A percentile compares a stretch with the other conserved stretches of the same genome.
These are phyloP conservation scores for Eupristina koningsbergeri DNA, from an alignment of 1,140 invertebrate genomes.

Conservation along the genomic window DNA sequence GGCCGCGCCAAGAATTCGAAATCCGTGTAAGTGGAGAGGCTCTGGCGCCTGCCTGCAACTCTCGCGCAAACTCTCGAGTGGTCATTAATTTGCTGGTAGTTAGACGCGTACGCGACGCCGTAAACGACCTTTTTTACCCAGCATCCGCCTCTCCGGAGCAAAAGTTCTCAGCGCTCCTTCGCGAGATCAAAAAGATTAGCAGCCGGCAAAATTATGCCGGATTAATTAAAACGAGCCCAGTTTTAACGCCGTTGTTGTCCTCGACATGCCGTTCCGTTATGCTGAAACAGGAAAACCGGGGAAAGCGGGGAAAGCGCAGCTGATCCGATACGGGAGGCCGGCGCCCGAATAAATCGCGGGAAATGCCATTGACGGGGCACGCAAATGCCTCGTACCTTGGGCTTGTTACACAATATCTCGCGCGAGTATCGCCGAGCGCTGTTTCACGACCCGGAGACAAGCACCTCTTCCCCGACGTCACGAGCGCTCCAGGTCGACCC, in stretches of 20 bases:
- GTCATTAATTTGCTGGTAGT: constrained; percentile 37
- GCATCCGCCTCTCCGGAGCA: too few relatives aligned
- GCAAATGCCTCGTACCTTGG: background rate
- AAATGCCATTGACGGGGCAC: background rate
- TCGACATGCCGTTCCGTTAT: background rate
- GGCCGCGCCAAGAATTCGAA: constrained; percentile 5
- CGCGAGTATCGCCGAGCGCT: constrained; percentile 37
- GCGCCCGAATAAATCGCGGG: background rate
- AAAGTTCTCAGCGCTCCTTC: background rate
- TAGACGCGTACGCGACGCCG: constrained; percentile 23
- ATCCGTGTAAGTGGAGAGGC: constrained; percentile 11
- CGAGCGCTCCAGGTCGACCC: too few relatives aligned
- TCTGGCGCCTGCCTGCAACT: background rate
- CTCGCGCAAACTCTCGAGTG: constrained; percentile 6
- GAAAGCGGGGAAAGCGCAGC: background rate
- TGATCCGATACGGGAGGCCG: background rate
- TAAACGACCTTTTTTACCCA: background rate
- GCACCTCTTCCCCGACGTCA: too few relatives aligned
- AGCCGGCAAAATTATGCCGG: constrained; percentile 17
- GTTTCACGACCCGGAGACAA: constrained; percentile 17
- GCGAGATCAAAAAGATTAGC: constrained; percentile 22
- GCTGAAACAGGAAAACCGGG: background rate
- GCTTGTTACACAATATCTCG: constrained; percentile 38
- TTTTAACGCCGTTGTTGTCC: background rate
- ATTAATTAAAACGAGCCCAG: constrained; percentile 6